These are phyloP conservation scores for Cyclargus thomasi DNA, from an alignment of 1,140 invertebrate species.

Conservation along the genomic window DNA sequence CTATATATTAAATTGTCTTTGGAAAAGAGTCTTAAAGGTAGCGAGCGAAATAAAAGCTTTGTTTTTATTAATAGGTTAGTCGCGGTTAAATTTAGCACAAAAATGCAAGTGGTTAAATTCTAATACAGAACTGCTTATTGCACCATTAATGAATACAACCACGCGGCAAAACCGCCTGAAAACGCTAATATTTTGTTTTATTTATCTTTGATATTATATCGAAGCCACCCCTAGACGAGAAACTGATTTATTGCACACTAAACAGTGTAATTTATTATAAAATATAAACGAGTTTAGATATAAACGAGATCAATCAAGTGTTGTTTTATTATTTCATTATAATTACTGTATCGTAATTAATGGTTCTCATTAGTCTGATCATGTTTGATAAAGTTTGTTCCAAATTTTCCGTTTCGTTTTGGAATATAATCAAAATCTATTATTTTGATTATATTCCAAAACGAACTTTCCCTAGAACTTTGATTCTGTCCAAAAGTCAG, in stretches of 20 bases:
- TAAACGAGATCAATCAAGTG: constrained; percentile 25
- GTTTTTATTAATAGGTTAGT: too few relatives aligned
- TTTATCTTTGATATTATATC: constrained; percentile 29
- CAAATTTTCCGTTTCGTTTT: not conserved
- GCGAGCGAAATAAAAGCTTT: too few relatives aligned
- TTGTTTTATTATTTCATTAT: constrained; percentile 20
- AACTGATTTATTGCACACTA: constrained; percentile 37
- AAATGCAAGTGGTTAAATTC: too few relatives aligned
- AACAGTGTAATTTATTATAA: constrained; percentile 40
- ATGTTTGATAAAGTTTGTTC: not conserved
- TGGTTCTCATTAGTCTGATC: not conserved
- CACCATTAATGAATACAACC: too few relatives aligned
- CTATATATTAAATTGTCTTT: too few relatives aligned
- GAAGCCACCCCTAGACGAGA: constrained; percentile 28
- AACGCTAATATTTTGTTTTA: not conserved
- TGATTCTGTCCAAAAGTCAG: too few relatives aligned
- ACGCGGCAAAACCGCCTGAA: too few relatives aligned
- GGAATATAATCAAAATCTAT: not conserved
- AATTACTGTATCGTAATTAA: constrained; percentile 15
- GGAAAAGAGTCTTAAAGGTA: too few relatives aligned
- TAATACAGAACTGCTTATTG: too few relatives aligned
- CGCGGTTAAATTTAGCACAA: too few relatives aligned
- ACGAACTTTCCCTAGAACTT: too few relatives aligned
- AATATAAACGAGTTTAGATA: constrained; percentile 29
- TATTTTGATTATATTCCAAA: not conserved